Conservation (phyloP, 2,797 vertebrate genomes). For the Acanthiza pusilla region DNA sequence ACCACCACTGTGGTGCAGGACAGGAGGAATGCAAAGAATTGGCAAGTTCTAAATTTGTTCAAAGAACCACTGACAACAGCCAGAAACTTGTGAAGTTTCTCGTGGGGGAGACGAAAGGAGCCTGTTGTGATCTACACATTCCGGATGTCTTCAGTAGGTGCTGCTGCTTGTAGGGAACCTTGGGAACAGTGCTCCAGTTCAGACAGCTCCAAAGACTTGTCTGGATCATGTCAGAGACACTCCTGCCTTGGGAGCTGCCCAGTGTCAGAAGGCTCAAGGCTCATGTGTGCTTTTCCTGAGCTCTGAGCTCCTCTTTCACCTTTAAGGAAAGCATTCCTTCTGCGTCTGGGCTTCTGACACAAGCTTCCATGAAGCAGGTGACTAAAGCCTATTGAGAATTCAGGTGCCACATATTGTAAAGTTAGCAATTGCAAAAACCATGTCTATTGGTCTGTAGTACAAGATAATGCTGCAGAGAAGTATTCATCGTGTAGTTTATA, state of each 20-base stretch:
- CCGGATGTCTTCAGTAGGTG: not conserved
- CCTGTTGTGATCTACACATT: not conserved
- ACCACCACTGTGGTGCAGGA: not conserved
- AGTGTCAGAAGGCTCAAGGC: not conserved
- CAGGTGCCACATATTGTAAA: not conserved
- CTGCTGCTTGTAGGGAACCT: not conserved
- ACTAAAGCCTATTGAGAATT: not conserved
- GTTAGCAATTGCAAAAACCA: not conserved
- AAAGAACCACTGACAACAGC: accelerated
- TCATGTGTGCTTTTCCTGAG: not conserved
- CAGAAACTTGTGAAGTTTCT: not conserved
- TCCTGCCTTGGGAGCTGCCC: not conserved
- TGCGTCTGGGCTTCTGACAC: not conserved
- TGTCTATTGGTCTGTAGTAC: not conserved
- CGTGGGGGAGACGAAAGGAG: not conserved
- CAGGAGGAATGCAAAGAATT: not conserved
- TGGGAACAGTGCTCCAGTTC: not conserved
- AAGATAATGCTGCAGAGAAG: not conserved
- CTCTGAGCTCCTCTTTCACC: not conserved
- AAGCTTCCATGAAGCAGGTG: not conserved
- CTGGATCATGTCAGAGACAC: not conserved
- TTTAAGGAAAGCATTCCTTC: not conserved
- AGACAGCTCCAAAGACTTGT: not conserved
- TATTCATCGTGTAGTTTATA: not conserved
- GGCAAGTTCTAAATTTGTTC: not conserved